Evolutionary conservation across 2,888 invertebrate species (phyloP), one percentile per base, ranked within the genome.

Genomic region (Aquatica leii): DNA sequence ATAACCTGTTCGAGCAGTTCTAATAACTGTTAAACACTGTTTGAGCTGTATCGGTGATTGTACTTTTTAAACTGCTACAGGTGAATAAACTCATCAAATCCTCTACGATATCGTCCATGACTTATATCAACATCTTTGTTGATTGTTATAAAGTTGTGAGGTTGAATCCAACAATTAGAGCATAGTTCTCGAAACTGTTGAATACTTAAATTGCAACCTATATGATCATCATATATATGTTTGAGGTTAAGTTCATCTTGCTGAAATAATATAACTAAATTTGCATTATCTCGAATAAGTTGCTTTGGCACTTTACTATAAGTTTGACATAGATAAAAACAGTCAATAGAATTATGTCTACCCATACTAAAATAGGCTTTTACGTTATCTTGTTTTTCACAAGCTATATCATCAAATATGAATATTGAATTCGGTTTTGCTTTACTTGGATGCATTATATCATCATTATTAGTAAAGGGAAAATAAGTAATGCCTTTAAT

Each of bases 341-440:
- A 40, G n/a, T 40, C 40, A 8, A 12, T 40, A 40, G 14, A 35
- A 3, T 69, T 73, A 69, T 79, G 78, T 14, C 78, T 69, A 5
- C 77, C 75, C 71, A 76, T 76, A 68, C 74, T 70, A 61, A 77
- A 80, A 66, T 72, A 76, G 8, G 58, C 58, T 60, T 72, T 61
- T n/a, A 78, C 72, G 35, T 69, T 70, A 40, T 72, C 61, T 64
- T 76, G 74, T 57, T 74, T 74, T n/a, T 76, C 77, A 41, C 76
- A 78, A 14, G 74, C 73, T 15, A 80, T 73, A 72, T 80, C 78
- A 68, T 80, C 78, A 65, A 81, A 80, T 9, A 59, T 59, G 24
- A 51, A 15, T 37, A 58, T 20, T 15, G 52, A 43, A 43, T 52
- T 31, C 1, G 5, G 8, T n/a, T 18, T 12, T 17, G 43, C 14